Conservation (phyloP, 2,888 invertebrate genomes). For the Folsomia candida region DNA sequence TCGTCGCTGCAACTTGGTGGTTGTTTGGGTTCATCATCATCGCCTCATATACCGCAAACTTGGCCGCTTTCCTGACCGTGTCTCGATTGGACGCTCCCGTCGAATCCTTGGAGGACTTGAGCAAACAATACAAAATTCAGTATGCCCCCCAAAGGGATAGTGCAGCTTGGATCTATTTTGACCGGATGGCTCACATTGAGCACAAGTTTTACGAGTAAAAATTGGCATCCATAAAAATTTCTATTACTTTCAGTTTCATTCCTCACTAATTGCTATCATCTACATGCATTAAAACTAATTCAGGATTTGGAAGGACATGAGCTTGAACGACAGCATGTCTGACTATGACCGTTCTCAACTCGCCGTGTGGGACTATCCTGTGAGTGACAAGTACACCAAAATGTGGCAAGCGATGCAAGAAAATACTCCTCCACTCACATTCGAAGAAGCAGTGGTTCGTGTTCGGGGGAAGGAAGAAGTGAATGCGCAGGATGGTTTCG, state of each 20-base stretch:
- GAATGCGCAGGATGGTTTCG: slow-evolving; percentile 81
- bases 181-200: slow-evolving; percentile 94
- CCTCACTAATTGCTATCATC: neutral
- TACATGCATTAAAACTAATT: too few relatives aligned
- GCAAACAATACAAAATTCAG: slow-evolving; percentile 92
- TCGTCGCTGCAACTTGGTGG: slow-evolving; percentile 99
- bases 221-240: neutral
- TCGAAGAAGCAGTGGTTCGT: slow-evolving; percentile 74
- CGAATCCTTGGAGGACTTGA: slow-evolving; percentile 88
- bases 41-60: slow-evolving; percentile 96
- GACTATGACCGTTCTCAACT: slow-evolving; percentile 87
- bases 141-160: slow-evolving; percentile 89
- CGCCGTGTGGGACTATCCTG: slow-evolving; percentile 98
- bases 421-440: slow-evolving; percentile 73
- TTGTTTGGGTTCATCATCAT: slow-evolving; percentile 97
- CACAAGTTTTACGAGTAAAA: slow-evolving; percentile 88
- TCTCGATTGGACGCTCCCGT: slow-evolving; percentile 89
- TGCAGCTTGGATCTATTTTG: slow-evolving; percentile 88
- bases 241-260: neutral
- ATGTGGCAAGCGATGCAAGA: slow-evolving; percentile 96
- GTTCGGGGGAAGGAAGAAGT: slow-evolving; percentile 61
- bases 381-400: slow-evolving; percentile 96
- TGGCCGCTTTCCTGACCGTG: slow-evolving; percentile 94
- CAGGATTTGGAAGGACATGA: slow-evolving; percentile 98
- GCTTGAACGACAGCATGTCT: slow-evolving; percentile 85